Base-by-base conservation (phyloP, 1,140 invertebrate species). In the Magallana ariakensis region DNA sequence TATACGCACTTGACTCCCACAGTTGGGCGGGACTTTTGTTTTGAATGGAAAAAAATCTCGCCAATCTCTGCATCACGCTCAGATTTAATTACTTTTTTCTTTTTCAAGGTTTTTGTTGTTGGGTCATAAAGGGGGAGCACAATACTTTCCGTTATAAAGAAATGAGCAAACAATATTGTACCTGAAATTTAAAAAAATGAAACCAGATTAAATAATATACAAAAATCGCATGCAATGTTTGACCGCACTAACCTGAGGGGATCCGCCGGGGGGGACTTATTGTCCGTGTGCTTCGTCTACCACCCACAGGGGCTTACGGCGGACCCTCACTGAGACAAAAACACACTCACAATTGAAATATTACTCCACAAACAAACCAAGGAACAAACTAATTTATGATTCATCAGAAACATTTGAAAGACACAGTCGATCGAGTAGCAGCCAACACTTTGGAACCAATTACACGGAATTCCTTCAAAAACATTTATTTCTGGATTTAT, bases 291-390 rank as follows among this genome's bases (percentile, higher is more conserved):
- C 22, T 26, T 75, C 66, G 22, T 75, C 33, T 26, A 75, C 66
- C 66, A 75, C 66, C 22, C 33, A 46, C 66, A 75, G 33, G 66
- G 66, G 22, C 19, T 13, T 13, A 75, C 22, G 22, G 22, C 9
- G 66, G 66, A 75, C 66, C 66, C 66, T 75, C 66, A 75, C 66
- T 11, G 66, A 19, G 66, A 75, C 19, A 26, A 75, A 75, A 75
- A 33, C 66, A 75, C 66, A 75, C 22, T 75, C 10, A 22, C 22
- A 75, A 75, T 75, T 75, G 66, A 75, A 75, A 75, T 75, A 75
- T 75, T 75, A 75, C 66, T 75, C 66, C 66, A 26, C 66, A 75
- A 75, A n/a, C n/a, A 70, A 75, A 75, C 66, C 66, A 75, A 75
- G 22, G 19, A 75, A 75, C 66, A 26, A 75, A 75, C 22, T 75